These are phyloP conservation scores for Gonioctena quinquepunctata DNA, from an alignment of 1,140 invertebrate genomes.

Conservation along the genomic window DNA sequence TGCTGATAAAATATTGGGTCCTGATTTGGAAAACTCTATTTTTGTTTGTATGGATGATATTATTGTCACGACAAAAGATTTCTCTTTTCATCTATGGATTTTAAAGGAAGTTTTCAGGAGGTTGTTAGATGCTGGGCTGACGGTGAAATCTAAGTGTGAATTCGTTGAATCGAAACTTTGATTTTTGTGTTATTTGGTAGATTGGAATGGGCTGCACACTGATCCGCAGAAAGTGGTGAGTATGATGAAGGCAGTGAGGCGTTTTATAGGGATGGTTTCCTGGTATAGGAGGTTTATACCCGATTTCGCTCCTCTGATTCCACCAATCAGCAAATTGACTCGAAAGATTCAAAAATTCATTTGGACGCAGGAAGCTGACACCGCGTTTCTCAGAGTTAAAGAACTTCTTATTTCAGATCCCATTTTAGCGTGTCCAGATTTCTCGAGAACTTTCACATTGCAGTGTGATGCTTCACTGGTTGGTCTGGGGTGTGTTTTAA, in stretches of 20 bases:
- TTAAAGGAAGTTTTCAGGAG: background rate
- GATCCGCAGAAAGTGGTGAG: background rate
- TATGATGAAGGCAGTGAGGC: constrained; percentile 44
- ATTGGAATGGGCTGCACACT: background rate
- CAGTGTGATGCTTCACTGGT: constrained; percentile 34
- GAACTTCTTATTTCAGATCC: constrained; percentile 8
- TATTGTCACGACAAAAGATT: background rate
- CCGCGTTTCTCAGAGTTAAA: constrained; percentile 11
- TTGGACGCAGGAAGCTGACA: constrained; percentile 12
- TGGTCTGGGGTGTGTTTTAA: constrained; percentile 43
- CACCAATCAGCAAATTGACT: constrained; percentile 49
- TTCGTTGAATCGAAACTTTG: background rate
- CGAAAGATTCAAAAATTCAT: constrained; percentile 24
- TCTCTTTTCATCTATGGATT: background rate
- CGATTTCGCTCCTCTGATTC: constrained; percentile 47
- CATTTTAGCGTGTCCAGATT: constrained; percentile 24
- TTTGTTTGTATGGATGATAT: constrained; percentile 7
- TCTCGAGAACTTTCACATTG: constrained; percentile 10
- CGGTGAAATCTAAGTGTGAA: background rate
- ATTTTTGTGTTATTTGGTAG: background rate
- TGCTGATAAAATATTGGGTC: background rate
- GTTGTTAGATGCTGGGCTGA: background rate
- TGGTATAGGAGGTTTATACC: constrained; percentile 56
- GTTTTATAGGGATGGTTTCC: constrained; percentile 42
- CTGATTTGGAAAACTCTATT: background rate